Percentiles rank a stretch among this genome's conserved stretches.
Conservation (phyloP, 1,140 invertebrate genomes). For the Trichonephila inaurata region DNA sequence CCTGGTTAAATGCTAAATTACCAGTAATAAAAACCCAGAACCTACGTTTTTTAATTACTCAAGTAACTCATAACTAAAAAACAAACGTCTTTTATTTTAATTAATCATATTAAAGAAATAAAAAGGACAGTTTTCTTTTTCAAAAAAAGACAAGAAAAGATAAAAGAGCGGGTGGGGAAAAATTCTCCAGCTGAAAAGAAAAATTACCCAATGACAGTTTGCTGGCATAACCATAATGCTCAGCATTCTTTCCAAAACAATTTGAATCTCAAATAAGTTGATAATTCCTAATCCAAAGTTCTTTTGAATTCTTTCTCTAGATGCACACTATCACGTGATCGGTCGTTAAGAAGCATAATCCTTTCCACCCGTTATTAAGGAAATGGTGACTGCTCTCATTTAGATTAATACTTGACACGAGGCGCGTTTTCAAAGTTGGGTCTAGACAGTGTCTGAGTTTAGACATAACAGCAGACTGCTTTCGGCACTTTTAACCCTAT, state of each 20-base stretch:
- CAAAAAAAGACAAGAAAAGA: no score
- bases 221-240: background rate
- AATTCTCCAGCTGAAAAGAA: no score
- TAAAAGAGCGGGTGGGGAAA: no score
- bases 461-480: slow-evolving; percentile 10
- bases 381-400: background rate
- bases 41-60: no score
- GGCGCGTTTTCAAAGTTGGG: background rate
- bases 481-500: slow-evolving; percentile 1
- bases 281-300: background rate
- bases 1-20: no score
- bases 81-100: no score
- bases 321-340: background rate
- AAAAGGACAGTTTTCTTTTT: no score
- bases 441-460: slow-evolving; percentile 20
- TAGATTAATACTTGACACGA: background rate
- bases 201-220: no score
- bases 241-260: background rate
- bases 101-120: no score
- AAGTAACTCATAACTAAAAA: no score
- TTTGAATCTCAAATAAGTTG: background rate
- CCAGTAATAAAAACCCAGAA: no score
- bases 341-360: background rate
- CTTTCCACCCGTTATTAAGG: background rate
- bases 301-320: background rate